Conservation (phyloP, 1,140 invertebrate species). For the Drosophila bocqueti region DNA sequence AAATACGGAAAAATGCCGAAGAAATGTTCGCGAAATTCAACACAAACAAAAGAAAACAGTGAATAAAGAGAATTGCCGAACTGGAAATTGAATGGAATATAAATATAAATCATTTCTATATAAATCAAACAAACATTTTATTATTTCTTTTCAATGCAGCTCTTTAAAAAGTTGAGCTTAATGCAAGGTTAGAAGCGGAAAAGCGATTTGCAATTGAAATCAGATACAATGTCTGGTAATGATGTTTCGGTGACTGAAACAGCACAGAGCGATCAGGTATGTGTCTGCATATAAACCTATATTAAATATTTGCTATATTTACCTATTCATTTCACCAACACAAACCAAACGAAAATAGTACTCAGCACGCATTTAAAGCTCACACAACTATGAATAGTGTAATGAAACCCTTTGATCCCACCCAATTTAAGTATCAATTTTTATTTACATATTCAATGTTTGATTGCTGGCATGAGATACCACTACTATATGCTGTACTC, state of each 20-base stretch:
- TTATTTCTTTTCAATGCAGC: conserved; percentile 40
- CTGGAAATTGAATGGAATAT: conserved; percentile 31
- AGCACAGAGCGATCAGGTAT: conserved; percentile 80
- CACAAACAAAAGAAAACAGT: not conserved
- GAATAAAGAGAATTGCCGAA: conserved; percentile 21
- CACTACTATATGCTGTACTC: conserved; percentile 2
- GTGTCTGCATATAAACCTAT: conserved; percentile 18
- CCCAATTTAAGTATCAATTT: conserved; percentile 36
- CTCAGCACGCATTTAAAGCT: conserved; percentile 29
- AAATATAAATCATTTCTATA: conserved; percentile 15
- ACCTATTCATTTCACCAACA: not conserved
- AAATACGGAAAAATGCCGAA: conserved; percentile 34
- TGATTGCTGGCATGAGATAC: conserved; percentile 47
- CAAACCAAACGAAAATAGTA: not conserved
- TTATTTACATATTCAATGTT: conserved; percentile 45
- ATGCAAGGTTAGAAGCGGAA: conserved; percentile 45
- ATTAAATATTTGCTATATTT: not conserved
- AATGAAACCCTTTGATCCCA: conserved; percentile 33
- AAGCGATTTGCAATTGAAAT: conserved; percentile 26
- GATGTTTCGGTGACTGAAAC: conserved; percentile 76
- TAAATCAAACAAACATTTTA: conserved; percentile 29
- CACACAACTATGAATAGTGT: conserved; percentile 23
- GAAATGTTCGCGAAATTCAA: conserved; percentile 17
- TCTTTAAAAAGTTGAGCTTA: conserved; percentile 25
- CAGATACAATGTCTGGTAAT: conserved; percentile 71